A percentile compares a stretch with the other conserved stretches of the same genome.
Conservation (phyloP, 1,140 invertebrate genomes). For the Mya arenaria region DNA sequence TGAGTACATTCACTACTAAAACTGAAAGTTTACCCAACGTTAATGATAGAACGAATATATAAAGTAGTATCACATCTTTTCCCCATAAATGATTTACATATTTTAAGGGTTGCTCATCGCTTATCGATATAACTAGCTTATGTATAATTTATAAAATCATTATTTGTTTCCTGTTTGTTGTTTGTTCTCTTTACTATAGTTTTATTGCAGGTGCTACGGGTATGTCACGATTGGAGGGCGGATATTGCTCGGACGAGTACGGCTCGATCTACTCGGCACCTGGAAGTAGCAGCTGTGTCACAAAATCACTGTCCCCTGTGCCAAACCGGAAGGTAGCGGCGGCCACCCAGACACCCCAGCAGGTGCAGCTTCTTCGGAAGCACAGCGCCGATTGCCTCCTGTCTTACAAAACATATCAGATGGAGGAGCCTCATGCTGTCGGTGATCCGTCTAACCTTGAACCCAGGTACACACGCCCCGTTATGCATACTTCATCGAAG, state of each 20-base stretch:
- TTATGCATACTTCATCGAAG: constrained; percentile 57
- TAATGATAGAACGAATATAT: background rate
- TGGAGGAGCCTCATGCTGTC: constrained; percentile 83
- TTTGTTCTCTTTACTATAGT: background rate
- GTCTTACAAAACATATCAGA: constrained; percentile 84
- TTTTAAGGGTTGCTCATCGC: no score
- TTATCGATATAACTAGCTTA: no score
- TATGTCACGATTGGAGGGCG: constrained; percentile 28
- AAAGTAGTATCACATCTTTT: background rate
- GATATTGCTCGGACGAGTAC: constrained; percentile 63
- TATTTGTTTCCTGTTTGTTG: background rate
- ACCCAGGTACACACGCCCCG: constrained; percentile 42
- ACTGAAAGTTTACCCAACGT: background rate
- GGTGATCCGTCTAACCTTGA: constrained; percentile 37
- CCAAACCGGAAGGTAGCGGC: constrained; percentile 72
- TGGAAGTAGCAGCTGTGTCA: constrained; percentile 21
- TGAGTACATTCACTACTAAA: no score
- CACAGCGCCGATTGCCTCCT: constrained; percentile 71
- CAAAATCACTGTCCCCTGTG: constrained; percentile 67
- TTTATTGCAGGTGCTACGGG: constrained; percentile 41
- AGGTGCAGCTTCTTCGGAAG: constrained; percentile 82
- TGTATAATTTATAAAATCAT: no score
- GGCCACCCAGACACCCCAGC: constrained; percentile 84
- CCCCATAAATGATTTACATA: no score
- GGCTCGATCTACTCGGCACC: constrained; percentile 36